Evolutionary conservation across 92 coral and sea anemone genomes (phyloP), one percentile per base, ranked within the genome.

Genomic region (Epizoanthus illoricatus): DNA sequence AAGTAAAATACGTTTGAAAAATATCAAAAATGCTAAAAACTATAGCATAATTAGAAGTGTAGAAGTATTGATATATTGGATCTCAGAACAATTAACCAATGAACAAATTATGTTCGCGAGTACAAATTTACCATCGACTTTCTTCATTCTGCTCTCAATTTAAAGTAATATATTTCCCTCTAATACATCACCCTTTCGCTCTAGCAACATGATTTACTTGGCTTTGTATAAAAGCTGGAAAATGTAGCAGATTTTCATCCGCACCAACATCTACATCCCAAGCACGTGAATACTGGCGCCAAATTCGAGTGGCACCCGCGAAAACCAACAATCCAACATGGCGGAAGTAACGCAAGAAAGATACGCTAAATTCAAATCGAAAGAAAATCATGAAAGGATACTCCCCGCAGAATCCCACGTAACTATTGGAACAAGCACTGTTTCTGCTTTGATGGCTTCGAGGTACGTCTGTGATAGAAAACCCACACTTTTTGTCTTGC

Each of bases 351-450:
- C 65, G 75, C 74, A 55, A 69, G 17, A 47, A 47, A 42, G 21
- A 49, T 11, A 19, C 12, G 36, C 17, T 8, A 21, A 19, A n/a
- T 20, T 23, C 21, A 40, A 76, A 76, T 18, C 57, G 3, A 57
- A 17, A 20, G 54, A 64, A 17, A 18, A 1, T 57, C 63, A 17
- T 20, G 52, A 80, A 95, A 97, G 98, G 99, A 97, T 97, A 97
- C 90, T 87, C 19, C 87, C 91, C 18, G 83, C 58, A 15, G 88
- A 81, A 85, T 97, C 99, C 99, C 99, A 97, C 4, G 99, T 94
- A 9, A 92, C 97, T 36, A 97, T 88, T 2, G 99, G 99, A 17
- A 97, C 99, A 21, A 97, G 87, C n/a, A 97, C 92, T 5, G 98
- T 93, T 71, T 91, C 97, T 66, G 99, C 99, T 79, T 97, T 88